Percentiles rank a stretch among this genome's conserved stretches.
These are phyloP conservation scores for Microtus ochrogaster DNA, from an alignment of 2,113 vertebrate species.

Conservation along the genomic window DNA sequence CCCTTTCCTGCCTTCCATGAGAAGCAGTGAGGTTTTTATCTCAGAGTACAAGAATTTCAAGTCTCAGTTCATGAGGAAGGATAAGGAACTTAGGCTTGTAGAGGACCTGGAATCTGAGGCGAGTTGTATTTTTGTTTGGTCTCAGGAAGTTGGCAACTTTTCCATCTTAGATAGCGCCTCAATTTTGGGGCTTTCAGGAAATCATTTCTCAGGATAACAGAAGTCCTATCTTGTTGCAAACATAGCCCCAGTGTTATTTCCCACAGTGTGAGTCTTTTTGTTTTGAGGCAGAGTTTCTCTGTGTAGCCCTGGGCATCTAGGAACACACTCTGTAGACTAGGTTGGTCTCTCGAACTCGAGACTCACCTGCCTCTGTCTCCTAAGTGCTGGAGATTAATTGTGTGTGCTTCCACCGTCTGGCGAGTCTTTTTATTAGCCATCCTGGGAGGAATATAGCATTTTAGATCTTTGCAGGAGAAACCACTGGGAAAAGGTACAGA, in stretches of 20 bases:
- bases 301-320: neutral
- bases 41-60: neutral
- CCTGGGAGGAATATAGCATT: neutral
- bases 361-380: neutral
- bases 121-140: neutral
- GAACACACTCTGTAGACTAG: neutral
- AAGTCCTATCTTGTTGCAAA: neutral
- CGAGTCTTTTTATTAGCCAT: constrained; percentile 34
- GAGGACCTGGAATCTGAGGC: neutral
- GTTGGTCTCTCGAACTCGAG: neutral
- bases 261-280: neutral
- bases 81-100: neutral
- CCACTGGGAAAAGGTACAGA: neutral
- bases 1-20: neutral
- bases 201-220: constrained; percentile 29
- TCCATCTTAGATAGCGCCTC: neutral
- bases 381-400: neutral
- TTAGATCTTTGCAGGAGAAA: neutral
- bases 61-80: neutral
- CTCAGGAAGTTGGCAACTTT: neutral
- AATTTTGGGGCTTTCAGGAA: constrained; percentile 11
- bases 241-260: neutral
- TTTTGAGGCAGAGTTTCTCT: neutral
- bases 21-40: neutral
- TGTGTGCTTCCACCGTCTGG: neutral